Conservation (phyloP, 2,113 vertebrate species). For the Lophius piscatorius region DNA sequence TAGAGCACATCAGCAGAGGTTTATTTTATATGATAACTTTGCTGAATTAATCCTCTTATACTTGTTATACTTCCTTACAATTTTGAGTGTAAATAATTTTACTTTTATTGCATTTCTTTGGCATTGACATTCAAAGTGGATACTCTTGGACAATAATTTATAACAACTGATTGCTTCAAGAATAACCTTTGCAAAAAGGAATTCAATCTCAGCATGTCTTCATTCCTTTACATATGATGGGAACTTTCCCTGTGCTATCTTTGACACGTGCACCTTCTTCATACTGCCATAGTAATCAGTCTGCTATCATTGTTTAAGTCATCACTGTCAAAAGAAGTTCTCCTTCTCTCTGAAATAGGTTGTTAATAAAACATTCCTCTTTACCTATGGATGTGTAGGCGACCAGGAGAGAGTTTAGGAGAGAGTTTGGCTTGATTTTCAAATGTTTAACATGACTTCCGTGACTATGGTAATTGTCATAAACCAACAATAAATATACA, state of each 20-base stretch:
- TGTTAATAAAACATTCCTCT: too few relatives aligned
- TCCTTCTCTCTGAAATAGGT: constrained; percentile 1
- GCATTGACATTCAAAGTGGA: too few relatives aligned
- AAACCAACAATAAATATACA: constrained; percentile 8
- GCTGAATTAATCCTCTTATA: too few relatives aligned
- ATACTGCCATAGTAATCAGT: constrained; percentile 49
- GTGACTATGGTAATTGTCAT: constrained; percentile 12
- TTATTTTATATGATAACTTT: too few relatives aligned
- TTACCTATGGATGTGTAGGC: too few relatives aligned
- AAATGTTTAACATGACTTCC: constrained; percentile 6
- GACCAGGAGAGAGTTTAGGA: too few relatives aligned
- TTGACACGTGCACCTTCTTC: constrained; percentile 48
- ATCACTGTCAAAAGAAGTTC: not conserved
- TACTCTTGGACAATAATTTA: too few relatives aligned
- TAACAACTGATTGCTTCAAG: too few relatives aligned
- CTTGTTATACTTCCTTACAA: too few relatives aligned
- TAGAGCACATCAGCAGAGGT: too few relatives aligned
- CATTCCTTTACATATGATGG: not conserved
- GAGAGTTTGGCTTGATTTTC: not conserved
- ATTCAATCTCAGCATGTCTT: constrained; percentile 8
- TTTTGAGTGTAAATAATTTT: too few relatives aligned
- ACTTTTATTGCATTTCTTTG: too few relatives aligned
- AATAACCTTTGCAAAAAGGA: constrained; percentile 1
- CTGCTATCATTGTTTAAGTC: not conserved
- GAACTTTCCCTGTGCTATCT: constrained; percentile 18